phyloP scores from a whole-genome alignment of 35 echinoderm and acorn worm species.

The Nesometra sesokonis region DNA sequence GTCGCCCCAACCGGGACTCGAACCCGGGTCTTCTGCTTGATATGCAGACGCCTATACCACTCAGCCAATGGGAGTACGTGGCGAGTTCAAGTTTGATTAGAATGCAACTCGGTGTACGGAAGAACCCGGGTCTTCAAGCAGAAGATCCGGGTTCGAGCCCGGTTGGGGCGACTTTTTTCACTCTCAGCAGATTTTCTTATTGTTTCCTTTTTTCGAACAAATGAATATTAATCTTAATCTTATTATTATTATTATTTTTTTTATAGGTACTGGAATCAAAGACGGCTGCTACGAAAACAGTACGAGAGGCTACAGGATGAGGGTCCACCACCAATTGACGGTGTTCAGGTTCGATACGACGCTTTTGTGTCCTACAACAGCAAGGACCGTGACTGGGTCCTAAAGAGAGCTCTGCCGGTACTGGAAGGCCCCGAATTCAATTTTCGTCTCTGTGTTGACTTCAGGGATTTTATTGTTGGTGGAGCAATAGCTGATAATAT shows the following conservation, averaged over 20 bases:
- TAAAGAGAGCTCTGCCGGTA: slow-evolving; percentile 19
- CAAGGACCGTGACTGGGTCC: slow-evolving; percentile 39
- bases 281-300: neutral
- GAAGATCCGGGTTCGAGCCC: too few species aligned
- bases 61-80: too few species aligned
- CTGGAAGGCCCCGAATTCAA: slow-evolving; percentile 14
- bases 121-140: too few species aligned
- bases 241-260: neutral
- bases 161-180: too few species aligned
- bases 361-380: slow-evolving; percentile 67
- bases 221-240: too few species aligned
- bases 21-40: too few species aligned
- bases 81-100: too few species aligned
- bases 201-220: too few species aligned
- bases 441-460: slow-evolving; percentile 31
- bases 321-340: neutral
- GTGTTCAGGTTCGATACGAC: slow-evolving; percentile 10
- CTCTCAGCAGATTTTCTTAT: too few species aligned
- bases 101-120: too few species aligned
- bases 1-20: too few species aligned
- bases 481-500: slow-evolving; percentile 54
- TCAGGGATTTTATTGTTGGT: slow-evolving; percentile 46
- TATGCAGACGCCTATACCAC: too few species aligned
- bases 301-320: neutral
- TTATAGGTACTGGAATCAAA: neutral